Evolutionary conservation across 2,888 invertebrate genomes (phyloP), one percentile per base, ranked within the genome.

Genomic region (Andrena camellia): DNA sequence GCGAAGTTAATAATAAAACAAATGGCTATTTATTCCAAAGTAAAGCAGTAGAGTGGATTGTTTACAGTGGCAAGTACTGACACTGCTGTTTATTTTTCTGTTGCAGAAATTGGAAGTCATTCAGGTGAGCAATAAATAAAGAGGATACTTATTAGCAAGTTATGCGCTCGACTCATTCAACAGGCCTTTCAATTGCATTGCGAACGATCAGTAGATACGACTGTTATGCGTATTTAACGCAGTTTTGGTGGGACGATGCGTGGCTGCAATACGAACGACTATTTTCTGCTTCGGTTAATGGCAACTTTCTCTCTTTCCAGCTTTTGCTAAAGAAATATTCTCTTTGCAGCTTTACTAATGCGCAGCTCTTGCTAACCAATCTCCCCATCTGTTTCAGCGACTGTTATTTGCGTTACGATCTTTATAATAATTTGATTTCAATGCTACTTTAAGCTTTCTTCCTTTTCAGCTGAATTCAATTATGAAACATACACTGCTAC

Each of bases 91-190:
- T n/a, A 8, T 57, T 29, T 67, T 80, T 88, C 78, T 87, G 83
- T 91, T 92, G 84, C 91, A 92, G 92, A 92, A 91, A 89, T 81
- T 88, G 88, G 92, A 91, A 84, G 90, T 91, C 29, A 63, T 88
- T 50, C 89, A 89, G 91, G 92, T 92, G 90, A 91, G 92, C 88
- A 72, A 72, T 57, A 76, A 80, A 64, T 64, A 50, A 33, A 42
- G 52, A 23, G 66, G 26, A 48, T 7, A 60, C 20, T 7, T 17
- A 69, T 48, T 68, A 23, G 59, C 76, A 48, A 71, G 73, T 81
- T 87, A 86, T 88, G 83, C 84, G 83, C 73, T 80, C 83, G 87
- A 87, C 79, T 67, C 74, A 35, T 35, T 59, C 52, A 5, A 75
- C 26, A 23, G 33, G n/a, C 26, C 35, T 66, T 76, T 48, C 52